Percentiles rank a stretch among this genome's conserved stretches.
Evolutionary conservation across 1,140 invertebrate genomes (phyloP).

Genomic region (Pogonomyrmex barbatus): DNA sequence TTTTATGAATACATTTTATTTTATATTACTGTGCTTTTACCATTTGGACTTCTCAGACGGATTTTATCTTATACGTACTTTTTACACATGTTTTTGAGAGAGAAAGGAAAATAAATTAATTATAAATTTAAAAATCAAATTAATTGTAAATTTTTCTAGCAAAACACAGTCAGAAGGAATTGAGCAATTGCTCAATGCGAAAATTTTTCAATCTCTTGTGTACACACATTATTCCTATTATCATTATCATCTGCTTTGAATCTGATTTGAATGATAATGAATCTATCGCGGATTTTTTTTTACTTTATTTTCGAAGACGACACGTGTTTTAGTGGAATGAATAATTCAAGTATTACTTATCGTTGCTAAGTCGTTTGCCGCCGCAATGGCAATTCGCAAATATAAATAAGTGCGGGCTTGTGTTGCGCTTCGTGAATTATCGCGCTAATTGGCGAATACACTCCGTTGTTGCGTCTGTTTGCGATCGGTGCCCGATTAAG

Average conservation of each 20-base stretch:
- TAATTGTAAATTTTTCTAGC: too few relatives aligned
- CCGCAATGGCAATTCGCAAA: slow-evolving; percentile 7
- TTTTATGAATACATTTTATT: too few relatives aligned
- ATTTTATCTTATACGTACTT: too few relatives aligned
- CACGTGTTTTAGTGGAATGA: slow-evolving; percentile 29
- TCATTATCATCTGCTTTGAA: neutral
- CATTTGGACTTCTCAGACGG: too few relatives aligned
- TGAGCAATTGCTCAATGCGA: neutral
- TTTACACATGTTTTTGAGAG: too few relatives aligned
- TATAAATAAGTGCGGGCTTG: slow-evolving; percentile 27
- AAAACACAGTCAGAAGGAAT: too few relatives aligned
- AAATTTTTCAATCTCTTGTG: neutral
- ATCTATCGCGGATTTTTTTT: neutral
- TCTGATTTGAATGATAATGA: neutral
- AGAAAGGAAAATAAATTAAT: too few relatives aligned
- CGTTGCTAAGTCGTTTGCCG: neutral
- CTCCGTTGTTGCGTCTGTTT: neutral
- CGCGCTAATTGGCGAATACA: slow-evolving; percentile 42
- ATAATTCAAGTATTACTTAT: slow-evolving; percentile 48
- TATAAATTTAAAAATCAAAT: too few relatives aligned
- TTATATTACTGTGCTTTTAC: too few relatives aligned
- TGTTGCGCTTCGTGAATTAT: slow-evolving; percentile 40
- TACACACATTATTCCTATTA: neutral
- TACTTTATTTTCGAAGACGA: neutral
- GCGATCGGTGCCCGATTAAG: slow-evolving; percentile 43